Evolutionary conservation across 2,888 invertebrate species (phyloP), one percentile per base, ranked within the genome.

Genomic region (Cephus spinipes): DNA sequence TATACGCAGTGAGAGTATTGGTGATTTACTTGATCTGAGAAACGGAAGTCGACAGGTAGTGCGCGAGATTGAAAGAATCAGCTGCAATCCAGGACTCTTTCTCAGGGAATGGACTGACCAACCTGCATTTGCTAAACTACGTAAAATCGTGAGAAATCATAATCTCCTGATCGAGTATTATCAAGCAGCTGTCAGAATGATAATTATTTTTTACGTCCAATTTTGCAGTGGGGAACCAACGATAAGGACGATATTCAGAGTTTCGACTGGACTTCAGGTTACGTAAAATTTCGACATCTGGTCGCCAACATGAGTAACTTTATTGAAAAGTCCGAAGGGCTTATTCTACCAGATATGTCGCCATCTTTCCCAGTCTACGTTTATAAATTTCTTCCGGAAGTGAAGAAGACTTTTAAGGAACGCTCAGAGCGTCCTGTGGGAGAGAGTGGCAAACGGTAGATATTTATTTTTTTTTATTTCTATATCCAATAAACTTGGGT

Each of bases 101-200:
- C 88, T 90, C 76, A 84, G 87, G 1, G 93, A 94, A 81, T 94
- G 94, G 94, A 82, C 81, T 0, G 85, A 89, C 34, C 88, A 90
- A 23, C 84, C 86, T 12, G 76, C 85, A 33, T 78, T 90, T 55
- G 69, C 74, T 4, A 85, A 79, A 77, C 82, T 87, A 12, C 81
- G 76, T 30, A 84, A 81, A 74, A 83, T 88, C 32, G 89, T 89
- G 55, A 85, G 87, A 15, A 55, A 55, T 55, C 23, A 23, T 55
- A 23, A 15, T 93, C 93, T 83, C 2, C 23, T 9, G 23, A 9
- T 55, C 9, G 23, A 23, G 55, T 55, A 3, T 36, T 36, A 36
- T 36, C 12, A 4, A 36, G 36, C 2, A 23, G 15, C 0, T 55
- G 9, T 23, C 2, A 23, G 23, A 3, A 55, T 55, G 2, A 23